Evolutionary conservation across 1,140 invertebrate species (phyloP).

Genomic region (Aphidius ervi): DNA sequence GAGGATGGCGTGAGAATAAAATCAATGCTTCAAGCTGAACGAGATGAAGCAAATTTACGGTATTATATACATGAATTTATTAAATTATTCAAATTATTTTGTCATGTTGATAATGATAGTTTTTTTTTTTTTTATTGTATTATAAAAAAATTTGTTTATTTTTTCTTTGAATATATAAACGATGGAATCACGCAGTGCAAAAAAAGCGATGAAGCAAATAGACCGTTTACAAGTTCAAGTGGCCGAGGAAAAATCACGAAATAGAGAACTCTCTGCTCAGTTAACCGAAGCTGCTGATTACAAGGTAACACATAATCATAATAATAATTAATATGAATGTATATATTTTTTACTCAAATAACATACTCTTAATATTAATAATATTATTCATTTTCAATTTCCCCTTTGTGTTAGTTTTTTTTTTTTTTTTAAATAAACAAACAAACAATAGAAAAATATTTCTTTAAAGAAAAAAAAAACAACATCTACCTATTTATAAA

Average conservation of each 20-base stretch:
- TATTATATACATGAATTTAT: slow-evolving; percentile 24
- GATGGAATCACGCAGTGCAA: slow-evolving; percentile 49
- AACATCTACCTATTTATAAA: too few species aligned
- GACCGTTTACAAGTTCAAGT: slow-evolving; percentile 71
- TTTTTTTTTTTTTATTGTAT: slow-evolving; percentile 4
- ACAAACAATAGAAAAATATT: too few species aligned
- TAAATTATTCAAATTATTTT: neutral
- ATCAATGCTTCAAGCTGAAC: slow-evolving; percentile 62
- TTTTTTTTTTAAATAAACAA: too few species aligned
- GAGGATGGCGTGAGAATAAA: slow-evolving; percentile 70
- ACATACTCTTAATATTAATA: too few species aligned
- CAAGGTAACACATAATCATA: slow-evolving; percentile 57
- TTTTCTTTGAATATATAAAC: neutral
- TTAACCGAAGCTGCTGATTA: slow-evolving; percentile 77
- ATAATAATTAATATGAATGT: slow-evolving; percentile 1
- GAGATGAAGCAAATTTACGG: slow-evolving; percentile 71
- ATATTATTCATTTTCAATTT: too few species aligned
- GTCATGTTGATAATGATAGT: too few species aligned
- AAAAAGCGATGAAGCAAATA: slow-evolving; percentile 72
- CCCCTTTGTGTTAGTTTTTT: too few species aligned
- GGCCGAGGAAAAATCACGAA: slow-evolving; percentile 65
- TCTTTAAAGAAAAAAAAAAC: too few species aligned
- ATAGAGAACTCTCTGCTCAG: slow-evolving; percentile 73
- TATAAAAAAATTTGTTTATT: slow-evolving; percentile 6
- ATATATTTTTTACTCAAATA: neutral